Evolutionary conservation across 2,797 vertebrate species (phyloP).

Genomic region (Scleropages formosus): DNA sequence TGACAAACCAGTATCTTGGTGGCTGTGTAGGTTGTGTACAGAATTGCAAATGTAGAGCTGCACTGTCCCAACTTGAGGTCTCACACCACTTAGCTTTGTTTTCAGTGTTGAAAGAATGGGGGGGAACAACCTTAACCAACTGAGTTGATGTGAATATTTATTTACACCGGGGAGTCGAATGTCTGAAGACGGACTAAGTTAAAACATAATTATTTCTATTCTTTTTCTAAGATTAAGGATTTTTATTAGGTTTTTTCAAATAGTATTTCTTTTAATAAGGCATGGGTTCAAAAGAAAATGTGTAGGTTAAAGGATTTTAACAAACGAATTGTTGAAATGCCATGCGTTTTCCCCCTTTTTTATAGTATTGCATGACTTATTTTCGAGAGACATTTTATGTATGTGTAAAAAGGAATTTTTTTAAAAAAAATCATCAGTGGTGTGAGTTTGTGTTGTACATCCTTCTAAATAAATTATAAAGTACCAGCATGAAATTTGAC

Average conservation of each 20-base stretch:
- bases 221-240: constrained; percentile 19
- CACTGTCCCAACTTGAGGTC: background rate
- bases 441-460: constrained; percentile 61
- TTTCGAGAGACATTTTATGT: constrained; percentile 41
- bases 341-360: background rate
- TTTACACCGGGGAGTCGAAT: background rate
- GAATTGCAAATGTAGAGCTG: background rate
- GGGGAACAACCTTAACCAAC: background rate
- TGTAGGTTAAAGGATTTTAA: constrained; percentile 25
- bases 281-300: constrained; percentile 13
- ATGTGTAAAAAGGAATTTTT: constrained; percentile 43
- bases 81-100: background rate
- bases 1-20: background rate
- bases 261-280: constrained; percentile 22
- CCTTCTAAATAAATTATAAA: constrained; percentile 63
- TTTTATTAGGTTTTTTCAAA: constrained; percentile 24
- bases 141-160: constrained; percentile 22
- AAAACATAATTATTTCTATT: constrained; percentile 14
- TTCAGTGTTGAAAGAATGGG: constrained; percentile 4
- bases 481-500: constrained; percentile 22
- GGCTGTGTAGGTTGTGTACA: background rate
- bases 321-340: constrained; percentile 23
- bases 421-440: constrained; percentile 46
- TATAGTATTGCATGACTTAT: constrained; percentile 36
- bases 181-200: background rate